These are phyloP conservation scores for Chiloscyllium plagiosum DNA, from an alignment of 2,113 vertebrate genomes.

Conservation along the genomic window DNA sequence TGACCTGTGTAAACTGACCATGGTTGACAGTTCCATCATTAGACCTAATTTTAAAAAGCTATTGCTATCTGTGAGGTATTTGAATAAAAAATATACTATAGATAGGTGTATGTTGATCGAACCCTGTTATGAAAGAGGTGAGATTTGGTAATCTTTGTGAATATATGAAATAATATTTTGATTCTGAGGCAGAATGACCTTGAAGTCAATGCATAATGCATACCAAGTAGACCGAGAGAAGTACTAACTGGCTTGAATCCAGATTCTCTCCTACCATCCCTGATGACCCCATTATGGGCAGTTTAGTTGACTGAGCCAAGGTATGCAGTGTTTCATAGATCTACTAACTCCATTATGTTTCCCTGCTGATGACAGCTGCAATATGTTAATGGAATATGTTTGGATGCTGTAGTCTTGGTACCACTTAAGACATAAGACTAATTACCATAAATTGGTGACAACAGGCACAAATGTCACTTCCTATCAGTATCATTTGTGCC, in stretches of 20 bases:
- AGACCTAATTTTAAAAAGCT: background rate
- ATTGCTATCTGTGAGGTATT: background rate
- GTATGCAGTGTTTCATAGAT: constrained; percentile 58
- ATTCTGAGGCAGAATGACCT: constrained; percentile 59
- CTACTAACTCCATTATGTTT: constrained; percentile 60
- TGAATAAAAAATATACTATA: background rate
- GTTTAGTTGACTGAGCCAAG: constrained; percentile 59
- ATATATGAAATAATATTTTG: background rate
- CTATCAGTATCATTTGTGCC: constrained; percentile 55
- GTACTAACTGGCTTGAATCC: constrained; percentile 69
- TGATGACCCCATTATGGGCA: constrained; percentile 63
- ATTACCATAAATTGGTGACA: constrained; percentile 72
- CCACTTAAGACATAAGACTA: constrained; percentile 69
- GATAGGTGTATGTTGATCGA: background rate
- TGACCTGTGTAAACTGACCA: background rate
- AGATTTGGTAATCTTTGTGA: background rate
- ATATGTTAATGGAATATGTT: constrained; percentile 74
- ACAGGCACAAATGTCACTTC: constrained; percentile 73
- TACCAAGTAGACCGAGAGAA: constrained; percentile 75
- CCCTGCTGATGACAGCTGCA: constrained; percentile 69
- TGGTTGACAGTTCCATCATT: background rate
- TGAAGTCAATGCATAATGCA: constrained; percentile 77
- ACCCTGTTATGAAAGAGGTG: background rate
- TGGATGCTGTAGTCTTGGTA: constrained; percentile 61
- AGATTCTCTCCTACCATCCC: constrained; percentile 61